These are phyloP conservation scores for Cotesia vestalis DNA, from an alignment of 1,140 invertebrate species.

Conservation along the genomic window DNA sequence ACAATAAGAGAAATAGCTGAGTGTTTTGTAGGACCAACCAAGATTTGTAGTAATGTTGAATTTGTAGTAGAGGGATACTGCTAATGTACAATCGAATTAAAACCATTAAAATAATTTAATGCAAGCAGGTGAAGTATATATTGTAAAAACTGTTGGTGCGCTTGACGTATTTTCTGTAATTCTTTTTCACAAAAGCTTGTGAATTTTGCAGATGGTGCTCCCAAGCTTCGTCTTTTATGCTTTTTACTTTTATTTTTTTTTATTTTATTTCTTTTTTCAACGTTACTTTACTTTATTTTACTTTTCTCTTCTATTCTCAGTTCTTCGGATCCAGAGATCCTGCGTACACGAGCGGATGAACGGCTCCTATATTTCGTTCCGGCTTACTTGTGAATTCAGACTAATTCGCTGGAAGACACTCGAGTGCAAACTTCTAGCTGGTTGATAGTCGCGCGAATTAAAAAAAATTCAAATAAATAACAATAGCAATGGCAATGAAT, in stretches of 20 bases:
- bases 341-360: not conserved
- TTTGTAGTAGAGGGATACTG: no score
- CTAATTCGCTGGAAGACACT: constrained; percentile 35
- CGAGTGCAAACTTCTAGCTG: constrained; percentile 32
- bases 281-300: no score
- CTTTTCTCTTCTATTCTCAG: no score
- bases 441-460: constrained; percentile 12
- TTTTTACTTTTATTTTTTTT: constrained; percentile 7
- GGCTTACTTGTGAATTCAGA: constrained; percentile 38
- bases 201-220: constrained; percentile 37
- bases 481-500: constrained; percentile 20
- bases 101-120: constrained; percentile 20
- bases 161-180: constrained; percentile 25
- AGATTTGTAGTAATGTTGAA: no score
- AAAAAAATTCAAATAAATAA: constrained; percentile 12
- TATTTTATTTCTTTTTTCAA: constrained; percentile 11
- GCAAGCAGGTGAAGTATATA: not conserved
- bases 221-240: not conserved
- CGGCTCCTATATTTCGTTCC: not conserved
- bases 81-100: not conserved
- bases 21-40: no score
- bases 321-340: no score
- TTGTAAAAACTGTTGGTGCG: constrained; percentile 3
- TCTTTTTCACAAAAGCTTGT: constrained; percentile 29
- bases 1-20: constrained; percentile 1